Evolutionary conservation across 2,113 vertebrate genomes (phyloP), one percentile per base, ranked within the genome.

Genomic region (Chloebia gouldiae): DNA sequence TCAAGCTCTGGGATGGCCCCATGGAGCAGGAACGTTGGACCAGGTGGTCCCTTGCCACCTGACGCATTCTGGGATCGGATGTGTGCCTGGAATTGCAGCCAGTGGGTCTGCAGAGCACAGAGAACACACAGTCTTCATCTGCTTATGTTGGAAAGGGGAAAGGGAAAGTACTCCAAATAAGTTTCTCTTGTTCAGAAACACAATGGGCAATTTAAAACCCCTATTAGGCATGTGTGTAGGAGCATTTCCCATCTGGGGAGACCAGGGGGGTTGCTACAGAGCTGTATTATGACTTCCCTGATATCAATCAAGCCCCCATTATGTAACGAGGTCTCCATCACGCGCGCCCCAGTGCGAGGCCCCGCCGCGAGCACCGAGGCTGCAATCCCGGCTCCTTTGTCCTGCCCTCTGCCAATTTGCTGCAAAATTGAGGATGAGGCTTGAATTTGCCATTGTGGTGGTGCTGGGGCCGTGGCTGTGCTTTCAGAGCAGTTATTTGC

Each of bases 271-370:
- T 92, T 81, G 95, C 35, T 15, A 0, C 1, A 68, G 75, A 81
- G 93, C 92, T 85, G 47, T 80, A 94, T 91, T 66, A 31, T 89
- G 93, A 95, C 91, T 95, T 68, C 19, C 60, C 83, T 21, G 40
- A 22, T 73, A 77, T 90, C 96, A 96, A 96, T 97, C 92, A 96
- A 90, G 94, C 15, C 93, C 90, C 90, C 88, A 95, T 97, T 95
- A 86, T 94, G 83, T 54, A 60, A 86, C 3, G 87, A 92, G 95
- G 86, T 53, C 79, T 76, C 86, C 89, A 66, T 60, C 86, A 70
- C 88, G 59, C 72, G 11, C 85, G 9, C 73, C 88, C 86, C 88
- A 49, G 11, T 1, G 88, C 28, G 86, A 50, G 73, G 45, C 89
- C 95, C 95, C 2, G 79, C 93, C 65, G 95, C 2, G 94, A 92